These are phyloP conservation scores for Miichthys miiuy DNA, from an alignment of 2,797 vertebrate genomes.

Conservation along the genomic window DNA sequence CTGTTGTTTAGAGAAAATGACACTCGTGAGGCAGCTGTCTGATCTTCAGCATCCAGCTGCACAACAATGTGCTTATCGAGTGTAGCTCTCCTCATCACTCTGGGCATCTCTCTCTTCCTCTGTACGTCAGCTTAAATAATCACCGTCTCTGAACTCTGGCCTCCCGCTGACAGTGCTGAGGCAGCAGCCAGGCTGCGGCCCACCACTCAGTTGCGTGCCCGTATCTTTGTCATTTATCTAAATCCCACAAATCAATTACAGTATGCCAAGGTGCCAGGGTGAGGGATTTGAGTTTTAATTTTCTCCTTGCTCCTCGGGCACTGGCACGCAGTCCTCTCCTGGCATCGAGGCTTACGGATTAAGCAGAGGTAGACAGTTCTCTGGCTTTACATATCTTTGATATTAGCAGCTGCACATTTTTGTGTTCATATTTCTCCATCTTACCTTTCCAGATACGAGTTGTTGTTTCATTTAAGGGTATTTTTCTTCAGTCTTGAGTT, in stretches of 20 bases:
- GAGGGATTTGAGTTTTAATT: slow-evolving; percentile 71
- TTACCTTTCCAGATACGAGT: slow-evolving; percentile 19
- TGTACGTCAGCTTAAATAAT: slow-evolving; percentile 33
- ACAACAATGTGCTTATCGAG: slow-evolving; percentile 38
- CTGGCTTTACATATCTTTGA: slow-evolving; percentile 50
- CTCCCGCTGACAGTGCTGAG: slow-evolving; percentile 61
- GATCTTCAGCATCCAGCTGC: slow-evolving; percentile 17
- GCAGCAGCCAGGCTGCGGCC: slow-evolving; percentile 40
- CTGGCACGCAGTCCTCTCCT: slow-evolving; percentile 48
- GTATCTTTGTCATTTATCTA: slow-evolving; percentile 78
- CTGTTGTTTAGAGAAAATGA: slow-evolving; percentile 25
- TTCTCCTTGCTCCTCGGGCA: slow-evolving; percentile 52
- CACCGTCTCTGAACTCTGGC: slow-evolving; percentile 54
- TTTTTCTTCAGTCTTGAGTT: neutral
- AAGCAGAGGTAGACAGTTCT: slow-evolving; percentile 62
- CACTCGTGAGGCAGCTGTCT: slow-evolving; percentile 8
- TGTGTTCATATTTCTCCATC: slow-evolving; percentile 35
- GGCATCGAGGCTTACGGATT: slow-evolving; percentile 60
- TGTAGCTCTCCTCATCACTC: slow-evolving; percentile 20
- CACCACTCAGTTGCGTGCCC: slow-evolving; percentile 30
- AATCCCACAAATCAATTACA: slow-evolving; percentile 80
- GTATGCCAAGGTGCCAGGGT: slow-evolving; percentile 51
- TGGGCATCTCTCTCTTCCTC: slow-evolving; percentile 21
- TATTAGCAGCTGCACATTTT: slow-evolving; percentile 50
- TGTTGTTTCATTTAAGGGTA: neutral